Base-by-base conservation (phyloP, 2,797 vertebrate genomes). In the Geotrypetes seraphini region DNA sequence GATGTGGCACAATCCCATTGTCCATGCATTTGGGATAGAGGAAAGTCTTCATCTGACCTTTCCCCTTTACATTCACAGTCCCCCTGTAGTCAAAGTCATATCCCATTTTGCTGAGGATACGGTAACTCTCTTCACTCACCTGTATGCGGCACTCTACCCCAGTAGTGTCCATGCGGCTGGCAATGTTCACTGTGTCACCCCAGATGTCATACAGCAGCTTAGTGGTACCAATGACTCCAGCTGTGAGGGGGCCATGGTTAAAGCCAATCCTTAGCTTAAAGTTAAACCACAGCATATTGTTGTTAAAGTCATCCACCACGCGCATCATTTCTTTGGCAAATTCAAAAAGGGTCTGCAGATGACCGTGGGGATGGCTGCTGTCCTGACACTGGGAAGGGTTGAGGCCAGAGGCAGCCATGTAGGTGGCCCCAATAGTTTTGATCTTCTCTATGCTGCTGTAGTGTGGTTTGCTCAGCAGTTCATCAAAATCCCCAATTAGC, bases 21-120 rank as follows among this genome's bases (percentile, higher is more conserved):
- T 93, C 90, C 23, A 60, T 81, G 71, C 91, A 89, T 61, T 85
- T 91, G 11, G 94, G 93, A 66, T 83, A 98, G 4, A 99, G 84
- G 70, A 92, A 99, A 70, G 96, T 99, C 86, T 96, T 96, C 96
- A 98, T 99, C 70, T 99, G 91, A 38, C 96, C 96, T 43, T 98
- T 99, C 13, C 96, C 96, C 66, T 99, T 99, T 25, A 99, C 96
- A 7, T 99, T 97, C 61, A 99, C 95, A 0, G 96, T 99, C 51
- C 96, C 96, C 31, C 96, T 81, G 43, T 99, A 99, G 75, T 99
- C 92, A 37, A 99, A 97, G 58, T 91, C 82, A 5, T 97, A 87
- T 19, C 92, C 89, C 93, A 98, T 92, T 58, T 86, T 80, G 28
- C 57, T 88, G 22, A 99, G 86, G 53, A 86, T 77, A 2, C 79